Evolutionary conservation across 2,888 invertebrate genomes (phyloP).

Genomic region (Ochropacha duplaris): DNA sequence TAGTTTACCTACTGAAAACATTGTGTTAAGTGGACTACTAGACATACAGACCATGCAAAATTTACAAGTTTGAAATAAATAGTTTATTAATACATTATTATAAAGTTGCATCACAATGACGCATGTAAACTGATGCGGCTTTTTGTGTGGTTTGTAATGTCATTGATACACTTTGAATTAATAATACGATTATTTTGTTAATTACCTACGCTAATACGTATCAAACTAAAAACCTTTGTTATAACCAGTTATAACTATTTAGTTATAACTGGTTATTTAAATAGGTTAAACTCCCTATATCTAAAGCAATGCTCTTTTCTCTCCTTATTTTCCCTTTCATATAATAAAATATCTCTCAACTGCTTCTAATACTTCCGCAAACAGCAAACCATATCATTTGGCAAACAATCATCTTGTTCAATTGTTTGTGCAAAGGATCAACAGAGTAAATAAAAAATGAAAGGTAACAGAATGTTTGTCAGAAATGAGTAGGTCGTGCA

Average conservation of each 20-base stretch:
- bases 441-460: slow-evolving; percentile 25
- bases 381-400: not conserved
- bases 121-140: not conserved
- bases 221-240: not conserved
- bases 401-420: slow-evolving; percentile 32
- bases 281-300: too few relatives aligned
- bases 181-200: not conserved
- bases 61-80: not conserved
- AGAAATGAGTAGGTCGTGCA: slow-evolving; percentile 49
- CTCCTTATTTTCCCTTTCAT: not conserved
- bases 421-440: slow-evolving; percentile 38
- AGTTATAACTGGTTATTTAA: too few relatives aligned
- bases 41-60: not conserved
- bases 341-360: not conserved
- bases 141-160: not conserved
- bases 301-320: not conserved
- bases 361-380: not conserved
- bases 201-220: not conserved
- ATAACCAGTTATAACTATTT: too few relatives aligned
- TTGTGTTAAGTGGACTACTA: not conserved
- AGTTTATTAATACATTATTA: not conserved
- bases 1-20: too few relatives aligned
- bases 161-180: not conserved
- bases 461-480: slow-evolving; percentile 35
- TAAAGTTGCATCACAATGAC: not conserved